These are phyloP conservation scores for Dioctria rufipes DNA, from an alignment of 2,888 invertebrate species.

Conservation along the genomic window DNA sequence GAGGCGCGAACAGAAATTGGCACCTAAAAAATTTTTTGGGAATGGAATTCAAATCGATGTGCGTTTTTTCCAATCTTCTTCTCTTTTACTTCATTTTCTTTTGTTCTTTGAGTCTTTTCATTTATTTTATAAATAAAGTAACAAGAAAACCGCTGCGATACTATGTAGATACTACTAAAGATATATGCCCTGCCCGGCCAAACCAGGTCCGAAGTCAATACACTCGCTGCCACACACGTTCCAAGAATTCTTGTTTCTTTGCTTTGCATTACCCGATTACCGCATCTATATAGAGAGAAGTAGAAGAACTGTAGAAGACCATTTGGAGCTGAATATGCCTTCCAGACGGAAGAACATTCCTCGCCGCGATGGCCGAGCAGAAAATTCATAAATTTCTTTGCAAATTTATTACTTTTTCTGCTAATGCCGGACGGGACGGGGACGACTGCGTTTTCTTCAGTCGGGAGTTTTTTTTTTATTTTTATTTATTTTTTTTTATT, in stretches of 20 bases:
- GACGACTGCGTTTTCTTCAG: too few relatives aligned
- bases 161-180: conserved; percentile 15
- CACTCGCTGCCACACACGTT: conserved; percentile 62
- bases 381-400: conserved; percentile 41
- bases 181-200: conserved; percentile 31
- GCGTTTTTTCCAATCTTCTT: conserved; percentile 22
- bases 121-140: conserved; percentile 37
- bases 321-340: conserved; percentile 47
- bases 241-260: conserved; percentile 62
- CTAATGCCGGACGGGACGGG: conserved; percentile 6
- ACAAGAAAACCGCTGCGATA: conserved; percentile 19
- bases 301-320: conserved; percentile 9
- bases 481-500: conserved; percentile 41
- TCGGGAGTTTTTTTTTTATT: conserved; percentile 6
- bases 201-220: conserved; percentile 62
- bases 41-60: conserved; percentile 36
- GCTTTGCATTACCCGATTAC: conserved; percentile 58
- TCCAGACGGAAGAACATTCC: conserved; percentile 51
- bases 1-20: conserved; percentile 42
- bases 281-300: not conserved
- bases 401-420: conserved; percentile 41
- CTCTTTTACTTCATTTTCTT: not conserved
- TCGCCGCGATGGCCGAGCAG: conserved; percentile 36
- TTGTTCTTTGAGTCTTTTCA: conserved; percentile 35
- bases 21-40: conserved; percentile 28